Percentiles rank a stretch among this genome's conserved stretches.
phyloP scores from a whole-genome alignment of 2,888 invertebrate species.

The Stenodera caucasica region DNA sequence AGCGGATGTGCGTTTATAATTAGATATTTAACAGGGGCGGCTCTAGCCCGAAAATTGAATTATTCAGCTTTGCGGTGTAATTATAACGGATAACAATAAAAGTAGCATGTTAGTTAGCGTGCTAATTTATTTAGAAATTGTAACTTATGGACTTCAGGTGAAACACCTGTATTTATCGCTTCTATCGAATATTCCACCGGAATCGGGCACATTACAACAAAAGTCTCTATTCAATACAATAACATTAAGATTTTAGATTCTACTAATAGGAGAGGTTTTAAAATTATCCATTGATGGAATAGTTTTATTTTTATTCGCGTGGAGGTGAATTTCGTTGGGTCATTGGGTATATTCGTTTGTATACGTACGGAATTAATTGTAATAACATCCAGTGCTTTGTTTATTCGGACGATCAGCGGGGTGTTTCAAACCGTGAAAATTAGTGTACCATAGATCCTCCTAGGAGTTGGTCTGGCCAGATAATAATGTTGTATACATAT shows the following conservation, averaged over 20 bases:
- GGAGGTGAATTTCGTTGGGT: neutral
- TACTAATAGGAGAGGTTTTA: constrained; percentile 1
- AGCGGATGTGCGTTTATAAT: constrained; percentile 39
- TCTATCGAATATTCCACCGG: neutral
- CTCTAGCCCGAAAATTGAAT: neutral
- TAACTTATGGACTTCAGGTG: neutral
- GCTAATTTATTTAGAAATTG: neutral
- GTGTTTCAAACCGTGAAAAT: constrained; percentile 37
- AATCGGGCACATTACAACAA: neutral
- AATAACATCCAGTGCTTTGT: constrained; percentile 23
- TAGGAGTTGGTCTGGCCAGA: neutral
- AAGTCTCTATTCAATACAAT: no score
- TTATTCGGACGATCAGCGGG: constrained; percentile 30
- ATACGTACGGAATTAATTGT: neutral
- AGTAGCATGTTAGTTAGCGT: neutral
- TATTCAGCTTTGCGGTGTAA: neutral
- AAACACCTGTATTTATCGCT: neutral
- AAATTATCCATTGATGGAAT: neutral
- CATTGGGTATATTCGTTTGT: neutral
- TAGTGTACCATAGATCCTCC: constrained; percentile 39
- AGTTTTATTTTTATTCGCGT: no score
- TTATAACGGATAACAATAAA: neutral
- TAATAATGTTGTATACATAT: neutral
- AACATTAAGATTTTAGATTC: no score
- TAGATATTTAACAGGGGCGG: constrained; percentile 25